A percentile compares a stretch with the other conserved stretches of the same genome.
These are phyloP conservation scores for Drosophila kanapiae DNA, from an alignment of 1,140 invertebrate genomes.

Conservation along the genomic window DNA sequence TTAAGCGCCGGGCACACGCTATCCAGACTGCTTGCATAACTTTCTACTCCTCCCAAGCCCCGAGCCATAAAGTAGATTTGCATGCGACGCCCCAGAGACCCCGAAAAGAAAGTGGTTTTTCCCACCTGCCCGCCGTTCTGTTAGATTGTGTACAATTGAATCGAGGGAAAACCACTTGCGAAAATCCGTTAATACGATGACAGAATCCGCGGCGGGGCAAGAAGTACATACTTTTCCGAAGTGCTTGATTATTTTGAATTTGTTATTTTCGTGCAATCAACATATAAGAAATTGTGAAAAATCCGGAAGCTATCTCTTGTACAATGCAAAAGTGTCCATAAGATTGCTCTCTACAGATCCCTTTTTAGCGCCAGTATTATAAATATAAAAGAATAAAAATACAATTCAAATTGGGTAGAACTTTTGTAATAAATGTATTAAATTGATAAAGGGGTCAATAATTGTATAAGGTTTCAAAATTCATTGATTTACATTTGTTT, in stretches of 20 bases:
- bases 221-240: background rate
- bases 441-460: too few species aligned
- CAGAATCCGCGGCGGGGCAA: background rate
- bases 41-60: slow-evolving; percentile 34
- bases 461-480: too few species aligned
- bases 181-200: slow-evolving; percentile 22
- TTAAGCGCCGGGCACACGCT: slow-evolving; percentile 60
- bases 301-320: background rate
- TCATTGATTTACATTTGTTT: too few species aligned
- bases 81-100: slow-evolving; percentile 67
- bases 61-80: slow-evolving; percentile 64
- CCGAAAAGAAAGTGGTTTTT: slow-evolving; percentile 12
- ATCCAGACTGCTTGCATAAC: slow-evolving; percentile 53
- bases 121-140: background rate
- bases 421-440: too few species aligned
- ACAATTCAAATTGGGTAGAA: too few species aligned
- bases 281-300: background rate
- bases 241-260: background rate
- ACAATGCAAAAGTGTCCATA: too few species aligned
- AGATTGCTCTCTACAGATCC: too few species aligned
- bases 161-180: slow-evolving; percentile 23
- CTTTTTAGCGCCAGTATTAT: too few species aligned
- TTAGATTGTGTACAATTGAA: slow-evolving; percentile 23
- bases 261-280: background rate
- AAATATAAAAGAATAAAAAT: too few species aligned